Conservation (phyloP, 2,888 invertebrate species). For the Tipula confusa region DNA sequence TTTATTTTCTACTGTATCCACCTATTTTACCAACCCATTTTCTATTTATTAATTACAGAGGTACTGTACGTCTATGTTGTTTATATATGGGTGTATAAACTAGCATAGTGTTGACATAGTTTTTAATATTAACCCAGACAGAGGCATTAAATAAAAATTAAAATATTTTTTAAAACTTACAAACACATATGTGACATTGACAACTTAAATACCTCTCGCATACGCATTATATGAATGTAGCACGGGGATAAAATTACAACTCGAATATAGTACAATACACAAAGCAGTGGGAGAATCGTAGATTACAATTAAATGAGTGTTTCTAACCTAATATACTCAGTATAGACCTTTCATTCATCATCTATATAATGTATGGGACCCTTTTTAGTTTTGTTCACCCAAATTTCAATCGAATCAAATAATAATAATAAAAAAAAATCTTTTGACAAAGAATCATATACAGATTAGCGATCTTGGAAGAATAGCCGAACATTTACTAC, state of each 20-base stretch:
- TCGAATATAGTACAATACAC: background rate
- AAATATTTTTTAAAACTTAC: background rate
- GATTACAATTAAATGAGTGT: slow-evolving; percentile 3
- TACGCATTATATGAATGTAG: background rate
- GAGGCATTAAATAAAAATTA: background rate
- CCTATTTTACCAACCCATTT: slow-evolving; percentile 3
- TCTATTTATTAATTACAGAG: background rate
- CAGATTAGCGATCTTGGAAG: slow-evolving; percentile 14
- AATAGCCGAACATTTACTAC: background rate
- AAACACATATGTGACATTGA: background rate
- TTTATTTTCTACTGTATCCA: background rate
- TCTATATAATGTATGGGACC: background rate
- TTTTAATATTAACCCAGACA: background rate
- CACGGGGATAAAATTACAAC: slow-evolving; percentile 20
- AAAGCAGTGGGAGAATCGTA: slow-evolving; percentile 12
- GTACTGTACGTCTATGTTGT: background rate
- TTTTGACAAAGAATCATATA: slow-evolving; percentile 4
- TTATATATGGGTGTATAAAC: background rate
- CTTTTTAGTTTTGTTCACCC: background rate
- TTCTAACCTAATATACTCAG: background rate
- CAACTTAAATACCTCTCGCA: background rate
- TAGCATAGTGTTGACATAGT: background rate
- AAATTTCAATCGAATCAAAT: slow-evolving; percentile 20
- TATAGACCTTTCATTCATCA: background rate
- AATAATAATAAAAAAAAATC: background rate